phyloP scores from a whole-genome alignment of 2,888 invertebrate genomes.

The Agrotis ipsilon region DNA sequence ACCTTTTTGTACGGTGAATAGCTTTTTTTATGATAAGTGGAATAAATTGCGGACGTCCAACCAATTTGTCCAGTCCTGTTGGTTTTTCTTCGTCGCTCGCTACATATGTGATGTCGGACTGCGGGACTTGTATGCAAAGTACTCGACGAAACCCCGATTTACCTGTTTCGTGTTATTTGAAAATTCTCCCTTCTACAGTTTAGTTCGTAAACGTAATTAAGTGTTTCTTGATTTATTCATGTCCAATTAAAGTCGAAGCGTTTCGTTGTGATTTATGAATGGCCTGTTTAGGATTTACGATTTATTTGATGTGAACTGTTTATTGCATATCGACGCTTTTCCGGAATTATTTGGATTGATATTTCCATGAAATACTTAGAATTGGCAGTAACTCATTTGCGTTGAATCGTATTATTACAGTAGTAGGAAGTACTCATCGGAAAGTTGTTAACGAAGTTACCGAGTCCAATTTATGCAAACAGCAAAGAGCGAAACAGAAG shows the following conservation, averaged over 20 bases:
- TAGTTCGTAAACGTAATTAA: constrained; percentile 53
- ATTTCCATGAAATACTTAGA: constrained; percentile 17
- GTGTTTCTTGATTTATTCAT: constrained; percentile 61
- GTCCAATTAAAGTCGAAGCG: constrained; percentile 57
- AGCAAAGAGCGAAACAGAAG: constrained; percentile 80
- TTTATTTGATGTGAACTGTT: constrained; percentile 51
- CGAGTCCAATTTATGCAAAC: constrained; percentile 76
- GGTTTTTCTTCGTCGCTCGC: constrained; percentile 51
- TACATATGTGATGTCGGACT: constrained; percentile 43
- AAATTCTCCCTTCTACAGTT: constrained; percentile 36
- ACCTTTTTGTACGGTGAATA: constrained; percentile 68
- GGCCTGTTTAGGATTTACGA: constrained; percentile 47
- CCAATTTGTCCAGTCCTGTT: constrained; percentile 62
- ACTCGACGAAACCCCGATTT: constrained; percentile 25
- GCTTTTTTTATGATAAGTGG: constrained; percentile 71
- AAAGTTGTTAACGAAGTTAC: constrained; percentile 72
- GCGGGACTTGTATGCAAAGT: constrained; percentile 49
- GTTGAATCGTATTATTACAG: constrained; percentile 4
- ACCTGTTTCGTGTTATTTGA: constrained; percentile 41
- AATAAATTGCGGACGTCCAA: constrained; percentile 61
- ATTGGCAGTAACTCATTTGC: constrained; percentile 26
- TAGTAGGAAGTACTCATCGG: constrained; percentile 35
- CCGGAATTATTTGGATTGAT: constrained; percentile 11
- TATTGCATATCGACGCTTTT: constrained; percentile 35
- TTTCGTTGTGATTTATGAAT: constrained; percentile 54